Conservation (phyloP, 2,113 vertebrate genomes). For the Monarcha castaneiventris region DNA sequence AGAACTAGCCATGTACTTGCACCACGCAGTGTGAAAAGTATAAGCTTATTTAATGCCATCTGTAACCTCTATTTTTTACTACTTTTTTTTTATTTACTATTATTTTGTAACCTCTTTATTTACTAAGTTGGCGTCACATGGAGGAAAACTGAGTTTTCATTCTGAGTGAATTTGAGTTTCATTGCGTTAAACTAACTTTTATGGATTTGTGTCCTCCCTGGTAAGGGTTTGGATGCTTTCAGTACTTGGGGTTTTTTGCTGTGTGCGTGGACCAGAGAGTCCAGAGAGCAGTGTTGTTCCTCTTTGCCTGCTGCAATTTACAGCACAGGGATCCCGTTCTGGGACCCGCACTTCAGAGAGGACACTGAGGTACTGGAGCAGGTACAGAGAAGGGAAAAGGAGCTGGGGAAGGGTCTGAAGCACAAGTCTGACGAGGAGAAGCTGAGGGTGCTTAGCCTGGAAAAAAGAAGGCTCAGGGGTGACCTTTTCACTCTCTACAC, state of each 20-base stretch:
- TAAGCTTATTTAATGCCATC: not conserved
- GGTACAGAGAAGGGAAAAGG: not conserved
- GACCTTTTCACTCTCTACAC: not conserved
- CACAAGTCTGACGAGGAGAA: not conserved
- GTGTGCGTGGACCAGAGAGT: too few species aligned
- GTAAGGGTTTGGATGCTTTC: not conserved
- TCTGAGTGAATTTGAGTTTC: not conserved
- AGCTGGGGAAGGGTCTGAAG: not conserved
- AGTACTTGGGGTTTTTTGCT: not conserved
- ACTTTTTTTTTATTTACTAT: too few species aligned
- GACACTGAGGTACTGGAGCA: not conserved
- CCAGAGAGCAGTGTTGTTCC: rapidly evolving
- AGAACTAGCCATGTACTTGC: not conserved
- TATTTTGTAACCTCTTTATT: too few species aligned
- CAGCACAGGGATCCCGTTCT: not conserved
- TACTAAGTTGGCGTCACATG: rapidly evolving
- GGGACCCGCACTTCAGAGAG: not conserved
- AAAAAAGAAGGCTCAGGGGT: not conserved
- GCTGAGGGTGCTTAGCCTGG: not conserved
- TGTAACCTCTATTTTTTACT: not conserved
- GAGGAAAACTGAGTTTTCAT: not conserved
- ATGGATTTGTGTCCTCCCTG: rapidly evolving
- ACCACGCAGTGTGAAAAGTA: not conserved
- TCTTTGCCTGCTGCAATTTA: rapidly evolving
- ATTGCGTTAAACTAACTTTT: not conserved